Conservation (phyloP, 2,888 invertebrate genomes). For the Sinopyrophorus schimmeli region DNA sequence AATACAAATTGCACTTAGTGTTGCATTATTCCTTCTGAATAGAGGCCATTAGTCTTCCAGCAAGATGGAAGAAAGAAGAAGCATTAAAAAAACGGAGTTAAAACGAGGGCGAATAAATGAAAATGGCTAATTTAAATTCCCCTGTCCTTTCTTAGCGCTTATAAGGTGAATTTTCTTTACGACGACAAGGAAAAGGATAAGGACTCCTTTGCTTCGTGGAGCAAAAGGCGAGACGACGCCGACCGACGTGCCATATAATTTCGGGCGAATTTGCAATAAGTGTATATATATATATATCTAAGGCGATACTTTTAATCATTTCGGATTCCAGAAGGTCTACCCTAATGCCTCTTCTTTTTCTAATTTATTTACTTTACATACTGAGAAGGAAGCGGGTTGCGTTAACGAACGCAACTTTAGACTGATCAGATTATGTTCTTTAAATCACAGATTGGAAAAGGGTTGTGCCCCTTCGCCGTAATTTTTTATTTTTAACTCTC, state of each 20-base stretch:
- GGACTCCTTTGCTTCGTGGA: background rate
- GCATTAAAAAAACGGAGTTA: conserved; percentile 47
- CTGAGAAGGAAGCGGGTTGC: conserved; percentile 21
- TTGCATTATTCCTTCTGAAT: conserved; percentile 51
- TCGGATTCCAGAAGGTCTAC: conserved; percentile 42
- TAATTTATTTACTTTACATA: conserved; percentile 13
- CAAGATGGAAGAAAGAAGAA: conserved; percentile 42
- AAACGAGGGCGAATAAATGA: conserved; percentile 53
- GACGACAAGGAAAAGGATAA: conserved; percentile 12
- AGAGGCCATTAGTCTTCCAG: conserved; percentile 49
- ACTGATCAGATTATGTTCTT: conserved; percentile 48
- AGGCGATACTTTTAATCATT: conserved; percentile 53
- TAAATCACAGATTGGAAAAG: conserved; percentile 46
- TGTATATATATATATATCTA: conserved; percentile 50
- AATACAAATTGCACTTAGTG: conserved; percentile 51
- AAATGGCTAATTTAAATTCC: conserved; percentile 55
- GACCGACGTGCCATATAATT: conserved; percentile 24
- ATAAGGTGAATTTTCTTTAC: conserved; percentile 22
- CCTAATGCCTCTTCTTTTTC: conserved; percentile 29
- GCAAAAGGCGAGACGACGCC: conserved; percentile 15
- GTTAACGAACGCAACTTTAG: conserved; percentile 19
- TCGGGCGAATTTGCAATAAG: conserved; percentile 42
- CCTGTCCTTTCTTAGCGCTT: conserved; percentile 33
- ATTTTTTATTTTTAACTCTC: conserved; percentile 23
- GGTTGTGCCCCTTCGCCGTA: conserved; percentile 34